Conservation (phyloP, 2,113 vertebrate species). For the Chascanopsetta lugubris region DNA sequence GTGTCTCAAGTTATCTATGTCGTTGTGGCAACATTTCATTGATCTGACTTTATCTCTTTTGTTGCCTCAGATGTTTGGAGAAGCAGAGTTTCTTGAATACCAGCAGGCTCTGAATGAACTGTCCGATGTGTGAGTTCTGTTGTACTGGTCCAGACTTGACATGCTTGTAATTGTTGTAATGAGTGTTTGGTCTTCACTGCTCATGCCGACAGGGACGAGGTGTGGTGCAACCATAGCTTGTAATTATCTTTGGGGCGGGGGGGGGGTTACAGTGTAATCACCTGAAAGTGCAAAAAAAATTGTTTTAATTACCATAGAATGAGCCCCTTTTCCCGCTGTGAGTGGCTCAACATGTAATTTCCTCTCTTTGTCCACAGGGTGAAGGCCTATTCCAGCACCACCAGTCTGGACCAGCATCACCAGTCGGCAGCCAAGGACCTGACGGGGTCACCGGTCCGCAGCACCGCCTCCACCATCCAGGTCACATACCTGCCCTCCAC, state of each 20-base stretch:
- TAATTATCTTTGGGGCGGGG: no score
- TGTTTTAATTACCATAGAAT: no score
- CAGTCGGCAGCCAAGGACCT: constrained; percentile 95
- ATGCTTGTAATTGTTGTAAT: background rate
- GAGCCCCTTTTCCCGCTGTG: background rate
- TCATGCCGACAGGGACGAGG: background rate
- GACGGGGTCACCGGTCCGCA: constrained; percentile 81
- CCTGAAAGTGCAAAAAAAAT: background rate
- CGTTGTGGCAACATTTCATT: background rate
- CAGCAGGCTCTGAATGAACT: constrained; percentile 89
- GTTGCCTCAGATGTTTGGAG: constrained; percentile 89
- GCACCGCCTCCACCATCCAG: constrained; percentile 90
- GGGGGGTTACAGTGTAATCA: no score
- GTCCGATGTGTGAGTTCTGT: constrained; percentile 86
- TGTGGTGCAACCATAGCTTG: background rate
- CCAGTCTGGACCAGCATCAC: constrained; percentile 88
- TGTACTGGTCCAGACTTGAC: constrained; percentile 10
- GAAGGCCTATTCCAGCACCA: constrained; percentile 77
- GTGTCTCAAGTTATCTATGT: background rate
- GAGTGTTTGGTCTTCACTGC: background rate
- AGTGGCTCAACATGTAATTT: background rate
- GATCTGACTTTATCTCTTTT: constrained; percentile 10
- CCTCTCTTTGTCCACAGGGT: constrained; percentile 58
- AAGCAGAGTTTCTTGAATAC: constrained; percentile 88
- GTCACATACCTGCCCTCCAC: constrained; percentile 97